Conservation (phyloP, 2,113 vertebrate species). For the Cricetomys ansorgei region DNA sequence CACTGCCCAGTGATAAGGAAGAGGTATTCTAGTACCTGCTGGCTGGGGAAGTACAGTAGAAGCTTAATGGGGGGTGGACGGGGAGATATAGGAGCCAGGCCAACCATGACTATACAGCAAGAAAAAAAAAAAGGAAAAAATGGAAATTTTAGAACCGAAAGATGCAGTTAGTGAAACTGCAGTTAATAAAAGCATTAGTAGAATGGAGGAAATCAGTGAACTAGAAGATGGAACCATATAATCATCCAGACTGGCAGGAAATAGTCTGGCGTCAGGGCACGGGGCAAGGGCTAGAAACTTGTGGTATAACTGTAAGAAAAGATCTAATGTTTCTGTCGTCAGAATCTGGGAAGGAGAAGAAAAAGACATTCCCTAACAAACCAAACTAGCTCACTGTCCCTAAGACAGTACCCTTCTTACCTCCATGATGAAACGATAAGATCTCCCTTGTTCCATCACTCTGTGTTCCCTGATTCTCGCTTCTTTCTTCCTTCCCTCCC, state of each 20-base stretch:
- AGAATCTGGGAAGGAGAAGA: background rate
- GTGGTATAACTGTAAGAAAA: background rate
- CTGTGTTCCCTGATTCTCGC: background rate
- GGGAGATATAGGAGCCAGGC: too few relatives aligned
- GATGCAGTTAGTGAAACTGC: background rate
- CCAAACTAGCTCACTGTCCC: background rate
- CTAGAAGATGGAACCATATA: background rate
- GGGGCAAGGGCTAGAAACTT: background rate
- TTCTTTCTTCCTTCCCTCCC: background rate
- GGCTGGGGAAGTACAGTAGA: background rate
- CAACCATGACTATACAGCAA: background rate
- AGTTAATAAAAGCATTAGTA: background rate
- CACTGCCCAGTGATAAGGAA: background rate
- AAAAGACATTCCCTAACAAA: background rate
- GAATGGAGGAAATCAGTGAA: background rate
- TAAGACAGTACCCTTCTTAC: background rate
- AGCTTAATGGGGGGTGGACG: too few relatives aligned
- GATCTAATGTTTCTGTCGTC: background rate
- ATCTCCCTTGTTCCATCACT: background rate
- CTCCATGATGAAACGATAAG: background rate
- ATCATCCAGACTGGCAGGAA: background rate
- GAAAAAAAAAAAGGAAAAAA: background rate
- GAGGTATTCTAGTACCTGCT: background rate
- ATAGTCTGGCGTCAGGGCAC: fast-evolving
- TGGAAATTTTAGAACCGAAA: background rate